Conservation (phyloP, 2,797 vertebrate genomes). For the Rhinophrynus dorsalis region DNA sequence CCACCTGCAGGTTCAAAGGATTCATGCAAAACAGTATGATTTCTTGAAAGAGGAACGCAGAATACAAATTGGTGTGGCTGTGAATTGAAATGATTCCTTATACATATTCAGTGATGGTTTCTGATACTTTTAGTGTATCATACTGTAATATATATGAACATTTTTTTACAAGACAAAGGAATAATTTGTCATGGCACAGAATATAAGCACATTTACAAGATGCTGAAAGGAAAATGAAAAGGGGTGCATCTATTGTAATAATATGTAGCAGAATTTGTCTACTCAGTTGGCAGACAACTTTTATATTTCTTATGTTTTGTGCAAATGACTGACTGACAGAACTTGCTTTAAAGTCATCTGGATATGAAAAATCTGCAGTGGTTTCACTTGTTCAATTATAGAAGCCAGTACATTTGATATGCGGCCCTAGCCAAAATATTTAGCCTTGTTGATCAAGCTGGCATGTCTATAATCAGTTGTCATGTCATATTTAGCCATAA, state of each 20-base stretch:
- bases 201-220: neutral
- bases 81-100: slow-evolving; percentile 8
- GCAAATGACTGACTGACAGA: slow-evolving; percentile 43
- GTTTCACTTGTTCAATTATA: slow-evolving; percentile 56
- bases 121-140: neutral
- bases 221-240: neutral
- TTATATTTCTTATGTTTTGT: slow-evolving; percentile 30
- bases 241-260: neutral
- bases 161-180: neutral
- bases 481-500: slow-evolving; percentile 53
- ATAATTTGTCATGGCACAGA: neutral
- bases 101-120: neutral
- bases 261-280: neutral
- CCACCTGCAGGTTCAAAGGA: slow-evolving; percentile 45
- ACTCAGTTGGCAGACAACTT: slow-evolving; percentile 41
- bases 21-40: slow-evolving; percentile 26
- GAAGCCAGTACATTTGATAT: slow-evolving; percentile 52
- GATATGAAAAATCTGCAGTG: slow-evolving; percentile 43
- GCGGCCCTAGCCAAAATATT: slow-evolving; percentile 51
- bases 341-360: slow-evolving; percentile 22
- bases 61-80: slow-evolving; percentile 7
- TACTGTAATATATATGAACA: neutral
- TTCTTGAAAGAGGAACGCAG: neutral
- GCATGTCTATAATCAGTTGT: slow-evolving; percentile 59
- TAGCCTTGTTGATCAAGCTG: slow-evolving; percentile 51